Evolutionary conservation across 2,888 invertebrate genomes (phyloP), one percentile per base, ranked within the genome.

Genomic region (Drosophila cracens): DNA sequence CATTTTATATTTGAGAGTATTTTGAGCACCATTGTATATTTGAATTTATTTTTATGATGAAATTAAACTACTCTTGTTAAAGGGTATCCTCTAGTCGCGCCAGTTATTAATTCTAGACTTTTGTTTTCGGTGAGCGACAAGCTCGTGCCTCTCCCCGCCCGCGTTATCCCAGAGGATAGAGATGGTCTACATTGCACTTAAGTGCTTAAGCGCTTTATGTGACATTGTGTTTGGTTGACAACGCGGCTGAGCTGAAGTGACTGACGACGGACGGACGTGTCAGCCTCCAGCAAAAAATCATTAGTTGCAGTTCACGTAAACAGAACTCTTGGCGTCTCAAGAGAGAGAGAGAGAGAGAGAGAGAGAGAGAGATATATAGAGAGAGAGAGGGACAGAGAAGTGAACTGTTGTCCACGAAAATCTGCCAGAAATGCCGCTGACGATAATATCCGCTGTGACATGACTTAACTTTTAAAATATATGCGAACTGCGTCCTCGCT

Each of bases 261-360:
- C 53, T 60, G 63, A 56, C 40, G 64, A 48, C 40, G 64, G 64
- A 48, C 60, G 64, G 64, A 57, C 68, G 66, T 61, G 63, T 56
- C 74, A 74, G 81, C 87, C 87, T 74, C 69, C 74, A 70, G 85
- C 82, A 40, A 78, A 86, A 89, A 89, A 79, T 87, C 87, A 89
- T 86, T 89, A 86, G 88, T 81, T 81, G 79, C 74, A 75, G 77
- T 67, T 59, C 77, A 86, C 66, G 81, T 66, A 68, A 81, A 81
- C 70, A 81, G 68, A 58, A 54, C 29, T 40, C 74, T 54, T 63
- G 64, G 46, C 21, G 46, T 21, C 21, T 46, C 46, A 21, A 53
- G 51, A 66, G 18, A 40, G 11, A 31, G 40, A 38, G 38, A 8
- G 21, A 48, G 40, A 53, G 43, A 48, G 38, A 38, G 29, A 25